These are phyloP conservation scores for Pachyseris speciosa DNA, from an alignment of 64 coral and sea anemone genomes.

Conservation along the genomic window DNA sequence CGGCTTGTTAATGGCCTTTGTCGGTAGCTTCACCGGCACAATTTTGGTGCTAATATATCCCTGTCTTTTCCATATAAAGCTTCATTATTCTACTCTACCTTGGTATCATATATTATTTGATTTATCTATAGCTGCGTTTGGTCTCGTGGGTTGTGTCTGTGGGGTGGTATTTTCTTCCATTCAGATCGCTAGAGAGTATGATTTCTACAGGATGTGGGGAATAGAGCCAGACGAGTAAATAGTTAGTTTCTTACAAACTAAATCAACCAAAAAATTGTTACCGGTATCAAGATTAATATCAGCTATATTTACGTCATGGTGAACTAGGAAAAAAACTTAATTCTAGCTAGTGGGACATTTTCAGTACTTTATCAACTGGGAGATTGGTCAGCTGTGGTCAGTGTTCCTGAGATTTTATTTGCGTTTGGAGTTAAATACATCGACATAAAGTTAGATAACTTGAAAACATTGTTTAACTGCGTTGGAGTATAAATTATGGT, in stretches of 20 bases:
- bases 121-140: conserved; percentile 63
- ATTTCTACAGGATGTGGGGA: conserved; percentile 95
- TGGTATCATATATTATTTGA: conserved; percentile 90
- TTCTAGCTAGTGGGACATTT: too few relatives aligned
- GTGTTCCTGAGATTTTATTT: too few relatives aligned
- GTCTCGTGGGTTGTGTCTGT: conserved; percentile 71
- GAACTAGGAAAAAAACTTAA: neutral
- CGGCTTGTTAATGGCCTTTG: conserved; percentile 91
- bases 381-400: too few relatives aligned
- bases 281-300: neutral
- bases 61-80: conserved; percentile 89
- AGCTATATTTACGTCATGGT: neutral
- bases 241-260: neutral
- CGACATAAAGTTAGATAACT: too few relatives aligned
- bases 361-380: too few relatives aligned
- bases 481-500: too few relatives aligned
- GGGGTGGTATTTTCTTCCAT: conserved; percentile 85
- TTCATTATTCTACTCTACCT: conserved; percentile 72
- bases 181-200: conserved; percentile 94
- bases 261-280: neutral
- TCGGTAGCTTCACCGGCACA: conserved; percentile 89
- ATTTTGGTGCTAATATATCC: conserved; percentile 86
- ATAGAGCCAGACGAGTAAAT: conserved; percentile 75
- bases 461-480: too few relatives aligned
- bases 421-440: too few relatives aligned